Evolutionary conservation across 1,140 invertebrate genomes (phyloP).

Genomic region (Halesus radiatus): DNA sequence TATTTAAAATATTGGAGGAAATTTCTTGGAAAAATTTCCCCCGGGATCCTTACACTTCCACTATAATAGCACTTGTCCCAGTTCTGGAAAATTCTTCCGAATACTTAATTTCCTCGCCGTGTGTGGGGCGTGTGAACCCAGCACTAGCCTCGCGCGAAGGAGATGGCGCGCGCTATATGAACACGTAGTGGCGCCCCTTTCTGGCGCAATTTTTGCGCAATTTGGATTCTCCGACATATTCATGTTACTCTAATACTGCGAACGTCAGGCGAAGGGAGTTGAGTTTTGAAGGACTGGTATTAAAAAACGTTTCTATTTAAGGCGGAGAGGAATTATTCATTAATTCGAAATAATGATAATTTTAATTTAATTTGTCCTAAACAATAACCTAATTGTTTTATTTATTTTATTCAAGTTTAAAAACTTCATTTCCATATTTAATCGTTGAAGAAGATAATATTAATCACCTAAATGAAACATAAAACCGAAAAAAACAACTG

Average conservation of each 20-base stretch:
- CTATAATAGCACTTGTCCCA: constrained; percentile 7
- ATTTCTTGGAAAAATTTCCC: constrained; percentile 17
- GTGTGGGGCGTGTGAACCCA: constrained; percentile 20
- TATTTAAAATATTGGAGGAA: not conserved
- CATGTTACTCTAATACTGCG: constrained; percentile 5
- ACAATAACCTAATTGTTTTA: too few relatives aligned
- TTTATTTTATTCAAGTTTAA: too few relatives aligned
- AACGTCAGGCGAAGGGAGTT: not conserved
- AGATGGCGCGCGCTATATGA: too few relatives aligned
- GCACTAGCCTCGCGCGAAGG: not conserved
- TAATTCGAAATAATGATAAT: too few relatives aligned
- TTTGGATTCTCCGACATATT: not conserved
- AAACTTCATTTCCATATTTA: too few relatives aligned
- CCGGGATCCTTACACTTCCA: not conserved
- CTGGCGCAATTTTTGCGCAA: not conserved
- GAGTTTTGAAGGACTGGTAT: constrained; percentile 7
- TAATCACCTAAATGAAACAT: too few relatives aligned
- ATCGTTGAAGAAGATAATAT: too few relatives aligned
- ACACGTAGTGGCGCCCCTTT: not conserved
- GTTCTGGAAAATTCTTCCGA: constrained; percentile 11
- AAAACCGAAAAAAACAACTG: too few relatives aligned
- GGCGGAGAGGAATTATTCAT: too few relatives aligned
- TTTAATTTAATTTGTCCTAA: too few relatives aligned
- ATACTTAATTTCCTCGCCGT: constrained; percentile 18
- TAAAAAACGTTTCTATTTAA: not conserved